These are phyloP conservation scores for Lasaia peninsularis DNA, from an alignment of 1,140 invertebrate genomes.

Conservation along the genomic window DNA sequence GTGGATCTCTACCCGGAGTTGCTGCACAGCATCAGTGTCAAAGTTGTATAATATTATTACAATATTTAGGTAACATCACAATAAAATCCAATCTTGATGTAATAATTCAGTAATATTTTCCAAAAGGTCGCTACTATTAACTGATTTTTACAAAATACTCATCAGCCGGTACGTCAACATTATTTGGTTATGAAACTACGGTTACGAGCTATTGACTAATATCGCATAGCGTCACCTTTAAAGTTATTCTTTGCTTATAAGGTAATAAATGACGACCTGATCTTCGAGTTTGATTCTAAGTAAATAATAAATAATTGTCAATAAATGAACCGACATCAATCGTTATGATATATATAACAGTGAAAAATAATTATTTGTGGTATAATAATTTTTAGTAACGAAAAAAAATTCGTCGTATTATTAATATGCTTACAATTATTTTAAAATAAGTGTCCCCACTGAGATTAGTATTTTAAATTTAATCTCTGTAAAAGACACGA, in stretches of 20 bases:
- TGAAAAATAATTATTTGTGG: no score
- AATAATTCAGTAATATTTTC: not conserved
- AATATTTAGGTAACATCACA: not conserved
- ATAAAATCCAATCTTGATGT: not conserved
- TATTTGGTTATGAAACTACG: not conserved
- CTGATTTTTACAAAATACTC: conserved; percentile 8
- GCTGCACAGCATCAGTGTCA: no score
- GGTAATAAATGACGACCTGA: not conserved
- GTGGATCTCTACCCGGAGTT: no score
- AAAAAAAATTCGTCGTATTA: no score
- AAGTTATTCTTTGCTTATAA: conserved; percentile 4
- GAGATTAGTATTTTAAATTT: no score
- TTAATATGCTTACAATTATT: no score
- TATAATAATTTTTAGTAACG: no score
- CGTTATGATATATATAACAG: no score
- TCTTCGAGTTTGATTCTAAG: not conserved
- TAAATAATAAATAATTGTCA: no score
- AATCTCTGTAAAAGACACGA: no score
- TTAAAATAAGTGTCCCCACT: no score
- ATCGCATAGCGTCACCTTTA: not conserved
- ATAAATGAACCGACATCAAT: no score
- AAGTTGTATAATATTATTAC: not conserved
- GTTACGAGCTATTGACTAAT: conserved; percentile 2
- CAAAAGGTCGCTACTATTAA: conserved; percentile 1
- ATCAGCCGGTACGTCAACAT: not conserved